These are phyloP conservation scores for Coelopa pilipes DNA, from an alignment of 2,888 invertebrate species.

Conservation along the genomic window DNA sequence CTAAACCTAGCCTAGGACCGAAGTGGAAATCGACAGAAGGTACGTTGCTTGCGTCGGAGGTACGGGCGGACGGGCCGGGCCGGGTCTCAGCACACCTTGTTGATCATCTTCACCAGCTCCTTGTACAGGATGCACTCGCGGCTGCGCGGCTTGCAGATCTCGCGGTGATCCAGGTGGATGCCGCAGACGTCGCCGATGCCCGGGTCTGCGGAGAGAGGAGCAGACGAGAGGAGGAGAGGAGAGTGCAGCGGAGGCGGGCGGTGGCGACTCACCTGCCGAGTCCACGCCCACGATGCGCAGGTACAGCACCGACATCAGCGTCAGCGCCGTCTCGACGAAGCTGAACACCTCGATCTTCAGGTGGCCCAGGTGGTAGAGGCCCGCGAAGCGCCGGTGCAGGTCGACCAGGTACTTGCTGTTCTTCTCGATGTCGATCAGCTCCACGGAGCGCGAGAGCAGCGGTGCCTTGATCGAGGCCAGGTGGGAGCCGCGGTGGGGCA, in stretches of 20 bases:
- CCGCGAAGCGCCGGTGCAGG: slow-evolving; percentile 74
- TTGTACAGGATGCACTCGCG: slow-evolving; percentile 76
- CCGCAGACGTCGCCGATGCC: slow-evolving; percentile 81
- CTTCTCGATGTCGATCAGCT: slow-evolving; percentile 81
- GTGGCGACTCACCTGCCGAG: slow-evolving; percentile 74
- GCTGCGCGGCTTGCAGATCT: slow-evolving; percentile 86
- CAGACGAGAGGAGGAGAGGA: not conserved
- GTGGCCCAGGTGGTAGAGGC: slow-evolving; percentile 69
- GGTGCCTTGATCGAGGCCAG: slow-evolving; percentile 80
- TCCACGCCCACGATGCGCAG: slow-evolving; percentile 80
- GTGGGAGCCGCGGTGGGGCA: slow-evolving; percentile 85
- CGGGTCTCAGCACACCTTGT: slow-evolving; percentile 61
- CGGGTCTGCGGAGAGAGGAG: slow-evolving; percentile 72
- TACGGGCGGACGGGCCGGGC: not conserved
- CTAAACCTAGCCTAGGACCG: too few species aligned
- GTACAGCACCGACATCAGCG: slow-evolving; percentile 79
- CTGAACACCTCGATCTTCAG: slow-evolving; percentile 73
- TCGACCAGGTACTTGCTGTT: slow-evolving; percentile 76
- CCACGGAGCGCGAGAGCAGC: slow-evolving; percentile 79
- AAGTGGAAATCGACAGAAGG: too few species aligned
- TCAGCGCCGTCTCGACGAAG: slow-evolving; percentile 82
- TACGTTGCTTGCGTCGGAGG: too few species aligned
- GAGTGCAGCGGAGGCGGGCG: not conserved
- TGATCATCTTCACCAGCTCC: slow-evolving; percentile 74
- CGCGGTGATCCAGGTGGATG: slow-evolving; percentile 82